Evolutionary conservation across 2,113 vertebrate species (phyloP).

Genomic region (Cyprinodon variegatus): DNA sequence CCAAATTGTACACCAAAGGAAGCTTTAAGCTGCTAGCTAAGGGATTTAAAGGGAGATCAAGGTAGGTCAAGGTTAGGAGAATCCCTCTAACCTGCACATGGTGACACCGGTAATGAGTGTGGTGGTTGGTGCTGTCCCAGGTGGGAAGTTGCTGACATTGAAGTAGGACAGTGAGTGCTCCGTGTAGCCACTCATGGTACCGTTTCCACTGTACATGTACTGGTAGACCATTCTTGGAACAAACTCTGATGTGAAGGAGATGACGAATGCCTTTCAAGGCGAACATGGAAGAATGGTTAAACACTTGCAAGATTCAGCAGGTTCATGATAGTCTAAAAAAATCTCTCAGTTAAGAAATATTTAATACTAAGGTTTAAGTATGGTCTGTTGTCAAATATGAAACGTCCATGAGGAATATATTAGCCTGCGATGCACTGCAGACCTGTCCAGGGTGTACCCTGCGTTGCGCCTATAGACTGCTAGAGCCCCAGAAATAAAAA

Average conservation of each 20-base stretch:
- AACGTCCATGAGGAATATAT: too few species aligned
- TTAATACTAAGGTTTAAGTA: too few species aligned
- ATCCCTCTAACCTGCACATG: constrained; percentile 89
- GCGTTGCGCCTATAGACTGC: too few species aligned
- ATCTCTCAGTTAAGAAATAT: background rate
- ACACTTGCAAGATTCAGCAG: background rate
- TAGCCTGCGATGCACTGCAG: too few species aligned
- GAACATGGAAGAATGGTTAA: constrained; percentile 6
- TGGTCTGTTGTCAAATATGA: too few species aligned
- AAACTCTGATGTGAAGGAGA: constrained; percentile 96
- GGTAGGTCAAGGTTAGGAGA: constrained; percentile 35
- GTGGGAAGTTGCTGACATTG: constrained; percentile 91
- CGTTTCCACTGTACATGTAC: constrained; percentile 91
- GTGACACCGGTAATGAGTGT: constrained; percentile 85
- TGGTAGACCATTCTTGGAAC: constrained; percentile 95
- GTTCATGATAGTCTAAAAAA: background rate
- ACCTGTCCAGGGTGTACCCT: too few species aligned
- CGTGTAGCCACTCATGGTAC: constrained; percentile 93
- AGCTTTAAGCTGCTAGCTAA: constrained; percentile 35
- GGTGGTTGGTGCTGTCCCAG: constrained; percentile 86
- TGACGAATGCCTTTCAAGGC: constrained; percentile 91
- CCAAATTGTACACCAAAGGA: constrained; percentile 23
- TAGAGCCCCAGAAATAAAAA: too few species aligned
- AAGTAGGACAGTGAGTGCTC: constrained; percentile 97
- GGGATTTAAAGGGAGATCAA: constrained; percentile 30